These are phyloP conservation scores for Luperina nickerlii DNA, from an alignment of 2,888 invertebrate genomes.

Conservation along the genomic window DNA sequence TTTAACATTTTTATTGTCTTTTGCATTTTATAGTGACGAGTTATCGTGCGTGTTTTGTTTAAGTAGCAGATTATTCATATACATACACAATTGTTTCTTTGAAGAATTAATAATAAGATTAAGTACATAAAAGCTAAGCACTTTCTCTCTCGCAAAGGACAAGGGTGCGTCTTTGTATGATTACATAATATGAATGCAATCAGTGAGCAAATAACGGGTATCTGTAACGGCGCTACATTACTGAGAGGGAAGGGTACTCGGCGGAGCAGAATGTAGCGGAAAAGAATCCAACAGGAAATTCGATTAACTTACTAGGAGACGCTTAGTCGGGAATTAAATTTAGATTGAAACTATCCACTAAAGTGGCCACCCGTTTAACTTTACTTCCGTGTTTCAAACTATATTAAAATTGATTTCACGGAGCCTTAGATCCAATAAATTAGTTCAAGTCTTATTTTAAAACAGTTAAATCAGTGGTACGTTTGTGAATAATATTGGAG, in stretches of 20 bases:
- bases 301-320: conserved; percentile 63
- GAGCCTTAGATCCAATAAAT: conserved; percentile 15
- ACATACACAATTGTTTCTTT: too few species aligned
- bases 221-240: conserved; percentile 49
- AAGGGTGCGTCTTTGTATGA: conserved; percentile 20
- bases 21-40: background rate
- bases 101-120: background rate
- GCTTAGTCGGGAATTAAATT: conserved; percentile 79
- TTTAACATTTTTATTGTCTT: background rate
- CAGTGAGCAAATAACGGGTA: conserved; percentile 48
- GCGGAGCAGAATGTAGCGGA: conserved; percentile 72
- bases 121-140: background rate
- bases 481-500: conserved; percentile 41
- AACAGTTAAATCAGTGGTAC: conserved; percentile 35
- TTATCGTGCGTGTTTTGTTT: background rate
- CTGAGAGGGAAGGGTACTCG: conserved; percentile 31
- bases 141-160: conserved; percentile 17
- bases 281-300: conserved; percentile 78
- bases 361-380: conserved; percentile 64
- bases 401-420: conserved; percentile 62
- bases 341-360: conserved; percentile 80
- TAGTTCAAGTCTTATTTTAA: conserved; percentile 27
- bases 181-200: conserved; percentile 44
- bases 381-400: conserved; percentile 51
- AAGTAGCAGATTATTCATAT: background rate